Evolutionary conservation across 2,113 vertebrate genomes (phyloP).

Genomic region (Ceyx melanurus): DNA sequence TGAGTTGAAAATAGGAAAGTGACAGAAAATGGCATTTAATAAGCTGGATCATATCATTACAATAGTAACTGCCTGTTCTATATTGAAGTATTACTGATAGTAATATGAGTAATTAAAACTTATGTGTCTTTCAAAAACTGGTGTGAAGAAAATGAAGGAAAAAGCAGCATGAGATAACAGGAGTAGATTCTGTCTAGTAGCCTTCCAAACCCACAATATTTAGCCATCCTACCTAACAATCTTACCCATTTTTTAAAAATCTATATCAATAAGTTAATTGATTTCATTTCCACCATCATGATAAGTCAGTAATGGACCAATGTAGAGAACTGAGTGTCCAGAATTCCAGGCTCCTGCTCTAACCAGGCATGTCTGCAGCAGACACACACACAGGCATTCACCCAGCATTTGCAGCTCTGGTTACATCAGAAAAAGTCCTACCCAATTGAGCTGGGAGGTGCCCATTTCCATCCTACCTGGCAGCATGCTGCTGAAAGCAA

Average conservation of each 20-base stretch:
- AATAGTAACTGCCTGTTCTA: neutral
- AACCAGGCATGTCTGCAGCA: neutral
- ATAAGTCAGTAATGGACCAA: neutral
- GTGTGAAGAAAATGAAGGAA: neutral
- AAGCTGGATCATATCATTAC: neutral
- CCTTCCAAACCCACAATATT: neutral
- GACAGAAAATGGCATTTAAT: neutral
- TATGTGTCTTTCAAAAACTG: neutral
- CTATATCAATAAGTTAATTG: neutral
- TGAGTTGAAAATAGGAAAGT: neutral
- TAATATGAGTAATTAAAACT: neutral
- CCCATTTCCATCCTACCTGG: conserved; percentile 78
- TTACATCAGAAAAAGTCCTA: neutral
- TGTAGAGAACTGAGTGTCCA: neutral
- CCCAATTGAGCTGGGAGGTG: neutral
- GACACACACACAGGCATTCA: neutral
- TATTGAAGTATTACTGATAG: neutral
- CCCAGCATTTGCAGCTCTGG: neutral
- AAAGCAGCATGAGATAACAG: neutral
- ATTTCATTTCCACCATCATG: neutral
- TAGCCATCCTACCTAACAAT: neutral
- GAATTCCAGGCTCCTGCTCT: neutral
- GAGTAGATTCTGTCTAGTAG: neutral
- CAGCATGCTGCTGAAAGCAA: conserved; percentile 95
- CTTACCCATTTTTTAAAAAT: neutral